Evolutionary conservation across 53 echinoderm and acorn worm genomes (phyloP).

Genomic region (Patiria pectinifera): DNA sequence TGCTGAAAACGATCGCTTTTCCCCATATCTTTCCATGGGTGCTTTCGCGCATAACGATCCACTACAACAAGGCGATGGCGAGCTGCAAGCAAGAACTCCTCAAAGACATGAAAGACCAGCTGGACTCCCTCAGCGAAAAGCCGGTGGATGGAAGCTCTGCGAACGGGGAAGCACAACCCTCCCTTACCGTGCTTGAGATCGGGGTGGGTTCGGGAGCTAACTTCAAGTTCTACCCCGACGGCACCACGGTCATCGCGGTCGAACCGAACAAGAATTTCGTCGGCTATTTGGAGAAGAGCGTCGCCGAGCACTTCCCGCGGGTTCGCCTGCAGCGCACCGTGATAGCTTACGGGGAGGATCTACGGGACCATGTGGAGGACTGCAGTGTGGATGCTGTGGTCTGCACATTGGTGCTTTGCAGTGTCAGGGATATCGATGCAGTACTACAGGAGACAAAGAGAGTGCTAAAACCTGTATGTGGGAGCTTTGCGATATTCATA

Average conservation of each 20-base stretch:
- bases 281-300: slow-evolving; percentile 53
- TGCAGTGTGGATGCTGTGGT: slow-evolving; percentile 75
- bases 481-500: not conserved
- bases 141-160: not conserved
- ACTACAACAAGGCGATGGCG: slow-evolving; percentile 30
- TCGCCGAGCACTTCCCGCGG: slow-evolving; percentile 35
- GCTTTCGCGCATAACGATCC: too few species aligned
- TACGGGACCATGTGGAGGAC: slow-evolving; percentile 65
- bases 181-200: slow-evolving; percentile 71
- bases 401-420: slow-evolving; percentile 70
- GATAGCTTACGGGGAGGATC: slow-evolving; percentile 68
- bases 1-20: not conserved
- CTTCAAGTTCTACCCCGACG: slow-evolving; percentile 72
- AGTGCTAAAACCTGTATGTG: slow-evolving; percentile 72
- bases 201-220: slow-evolving; percentile 80
- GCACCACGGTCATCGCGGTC: slow-evolving; percentile 62
- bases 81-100: slow-evolving; percentile 45
- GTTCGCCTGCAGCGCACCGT: slow-evolving; percentile 66
- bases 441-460: slow-evolving; percentile 71
- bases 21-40: slow-evolving; percentile 10
- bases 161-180: not conserved
- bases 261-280: slow-evolving; percentile 76
- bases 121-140: slow-evolving; percentile 3
- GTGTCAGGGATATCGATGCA: slow-evolving; percentile 62
- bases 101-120: slow-evolving; percentile 8